phyloP scores from a whole-genome alignment of 2,888 invertebrate species.

The Melanostoma scalare region DNA sequence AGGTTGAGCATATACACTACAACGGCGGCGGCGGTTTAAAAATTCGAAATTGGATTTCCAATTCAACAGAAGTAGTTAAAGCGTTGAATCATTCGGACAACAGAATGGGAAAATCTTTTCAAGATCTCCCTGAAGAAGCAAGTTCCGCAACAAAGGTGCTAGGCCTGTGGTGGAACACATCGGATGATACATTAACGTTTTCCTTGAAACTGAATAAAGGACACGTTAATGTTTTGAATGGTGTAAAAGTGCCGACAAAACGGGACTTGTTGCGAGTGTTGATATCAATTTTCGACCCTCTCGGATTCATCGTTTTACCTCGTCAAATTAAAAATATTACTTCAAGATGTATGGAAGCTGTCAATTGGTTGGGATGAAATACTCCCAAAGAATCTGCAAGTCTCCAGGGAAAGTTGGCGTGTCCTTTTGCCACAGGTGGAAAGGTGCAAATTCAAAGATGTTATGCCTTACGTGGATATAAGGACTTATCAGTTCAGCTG shows the following conservation, averaged over 20 bases:
- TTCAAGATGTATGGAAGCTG: constrained; percentile 64
- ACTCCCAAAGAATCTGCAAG: constrained; percentile 36
- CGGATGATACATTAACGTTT: constrained; percentile 18
- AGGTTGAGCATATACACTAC: too few relatives aligned
- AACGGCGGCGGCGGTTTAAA: too few relatives aligned
- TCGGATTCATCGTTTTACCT: constrained; percentile 35
- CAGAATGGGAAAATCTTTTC: not conserved
- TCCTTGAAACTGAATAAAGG: constrained; percentile 6
- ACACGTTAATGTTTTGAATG: constrained; percentile 7
- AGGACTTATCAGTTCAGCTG: constrained; percentile 2
- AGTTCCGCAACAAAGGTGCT: not conserved
- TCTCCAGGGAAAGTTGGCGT: constrained; percentile 50
- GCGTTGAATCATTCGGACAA: not conserved
- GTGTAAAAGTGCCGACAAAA: constrained; percentile 22
- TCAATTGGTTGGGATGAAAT: constrained; percentile 58
- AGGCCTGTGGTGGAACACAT: constrained; percentile 22
- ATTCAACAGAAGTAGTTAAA: constrained; percentile 9
- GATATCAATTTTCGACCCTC: constrained; percentile 10
- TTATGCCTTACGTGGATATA: constrained; percentile 24
- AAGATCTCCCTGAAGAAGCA: not conserved
- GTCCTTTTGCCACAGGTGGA: constrained; percentile 34
- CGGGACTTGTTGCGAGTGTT: constrained; percentile 1
- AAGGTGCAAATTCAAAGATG: constrained; percentile 54
- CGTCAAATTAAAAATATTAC: constrained; percentile 54
- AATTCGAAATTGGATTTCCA: constrained; percentile 21